Conservation (phyloP, 1,140 invertebrate species). For the Drosophila sproati region DNA sequence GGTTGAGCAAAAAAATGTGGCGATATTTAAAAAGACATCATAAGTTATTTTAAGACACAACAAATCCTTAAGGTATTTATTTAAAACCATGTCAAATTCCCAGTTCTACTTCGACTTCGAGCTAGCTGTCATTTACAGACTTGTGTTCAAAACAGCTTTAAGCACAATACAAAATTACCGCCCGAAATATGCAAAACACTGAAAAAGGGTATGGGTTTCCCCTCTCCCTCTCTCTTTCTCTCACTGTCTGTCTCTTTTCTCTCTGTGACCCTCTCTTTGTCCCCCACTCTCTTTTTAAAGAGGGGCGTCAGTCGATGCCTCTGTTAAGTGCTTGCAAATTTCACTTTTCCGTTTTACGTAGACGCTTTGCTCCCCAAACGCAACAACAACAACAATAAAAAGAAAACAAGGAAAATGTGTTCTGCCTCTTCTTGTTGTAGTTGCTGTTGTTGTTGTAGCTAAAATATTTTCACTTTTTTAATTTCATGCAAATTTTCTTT, state of each 20-base stretch:
- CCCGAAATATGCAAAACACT: not conserved
- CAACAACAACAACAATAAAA: not conserved
- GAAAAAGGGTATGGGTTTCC: not conserved
- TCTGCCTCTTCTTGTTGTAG: not conserved
- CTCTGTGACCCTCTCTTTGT: not conserved
- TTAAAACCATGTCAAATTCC: not conserved
- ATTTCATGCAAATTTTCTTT: constrained; percentile 81
- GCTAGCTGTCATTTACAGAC: constrained; percentile 3
- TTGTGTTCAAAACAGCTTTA: not conserved
- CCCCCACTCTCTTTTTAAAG: no score
- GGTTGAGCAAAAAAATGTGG: no score
- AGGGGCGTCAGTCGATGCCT: constrained; percentile 30
- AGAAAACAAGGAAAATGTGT: constrained; percentile 7
- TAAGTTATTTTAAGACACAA: no score
- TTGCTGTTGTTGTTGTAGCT: constrained; percentile 35
- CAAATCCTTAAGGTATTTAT: no score
- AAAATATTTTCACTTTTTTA: constrained; percentile 76
- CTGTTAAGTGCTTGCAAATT: constrained; percentile 76
- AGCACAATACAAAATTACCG: constrained; percentile 6
- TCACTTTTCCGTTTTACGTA: constrained; percentile 67
- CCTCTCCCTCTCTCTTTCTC: not conserved
- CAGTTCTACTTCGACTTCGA: not conserved
- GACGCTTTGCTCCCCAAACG: constrained; percentile 11
- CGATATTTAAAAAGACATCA: no score
- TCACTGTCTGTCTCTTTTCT: not conserved